A percentile compares a stretch with the other conserved stretches of the same genome.
phyloP scores from a whole-genome alignment of 2,113 vertebrate species.

The Canis aureus region DNA sequence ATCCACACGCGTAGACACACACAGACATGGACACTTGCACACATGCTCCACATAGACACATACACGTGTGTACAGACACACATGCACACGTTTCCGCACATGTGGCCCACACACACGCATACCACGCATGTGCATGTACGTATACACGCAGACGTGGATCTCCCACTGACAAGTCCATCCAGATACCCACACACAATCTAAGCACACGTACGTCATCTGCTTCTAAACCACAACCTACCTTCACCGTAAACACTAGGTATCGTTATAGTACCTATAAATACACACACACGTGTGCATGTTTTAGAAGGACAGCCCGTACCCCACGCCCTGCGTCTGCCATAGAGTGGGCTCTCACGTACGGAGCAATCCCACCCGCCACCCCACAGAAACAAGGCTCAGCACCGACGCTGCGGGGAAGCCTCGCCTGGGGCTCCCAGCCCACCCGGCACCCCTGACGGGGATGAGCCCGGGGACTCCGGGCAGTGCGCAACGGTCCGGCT shows the following conservation, averaged over 20 bases:
- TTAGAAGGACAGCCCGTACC: neutral
- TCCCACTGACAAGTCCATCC: neutral
- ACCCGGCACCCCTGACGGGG: neutral
- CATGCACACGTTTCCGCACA: neutral
- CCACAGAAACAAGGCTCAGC: neutral
- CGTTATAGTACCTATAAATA: neutral
- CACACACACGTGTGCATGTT: neutral
- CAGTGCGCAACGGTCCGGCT: accelerated
- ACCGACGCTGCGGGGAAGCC: neutral
- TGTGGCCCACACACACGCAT: neutral
- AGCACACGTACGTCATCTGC: neutral
- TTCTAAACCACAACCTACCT: neutral
- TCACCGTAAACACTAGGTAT: neutral
- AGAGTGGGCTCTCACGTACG: neutral
- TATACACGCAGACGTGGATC: neutral
- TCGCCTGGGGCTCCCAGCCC: no score
- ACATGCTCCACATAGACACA: neutral
- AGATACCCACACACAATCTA: neutral
- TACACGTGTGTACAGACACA: neutral
- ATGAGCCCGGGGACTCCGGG: neutral
- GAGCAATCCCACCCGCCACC: neutral
- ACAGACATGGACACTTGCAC: neutral
- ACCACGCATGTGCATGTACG: accelerated
- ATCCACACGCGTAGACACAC: neutral
- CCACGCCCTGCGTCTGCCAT: neutral